phyloP scores from a whole-genome alignment of 2,797 vertebrate species.

The Pogonophryne albipinna region DNA sequence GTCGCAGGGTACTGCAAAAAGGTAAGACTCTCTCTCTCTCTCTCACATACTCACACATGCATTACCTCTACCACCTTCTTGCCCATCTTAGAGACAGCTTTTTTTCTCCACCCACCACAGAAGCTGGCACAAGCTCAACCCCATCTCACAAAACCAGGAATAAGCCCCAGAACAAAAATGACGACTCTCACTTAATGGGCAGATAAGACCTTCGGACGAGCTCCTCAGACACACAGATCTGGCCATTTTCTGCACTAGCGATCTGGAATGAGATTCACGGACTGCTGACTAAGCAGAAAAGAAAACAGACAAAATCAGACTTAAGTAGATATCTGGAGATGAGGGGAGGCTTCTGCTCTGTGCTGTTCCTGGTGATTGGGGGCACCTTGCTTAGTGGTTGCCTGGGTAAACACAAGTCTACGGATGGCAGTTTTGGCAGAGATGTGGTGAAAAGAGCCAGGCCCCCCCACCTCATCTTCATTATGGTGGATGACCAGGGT shows the following conservation, averaged over 20 bases:
- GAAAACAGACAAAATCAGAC: constrained; percentile 27
- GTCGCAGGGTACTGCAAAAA: constrained; percentile 71
- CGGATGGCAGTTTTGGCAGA: constrained; percentile 42
- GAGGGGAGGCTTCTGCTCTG: constrained; percentile 67
- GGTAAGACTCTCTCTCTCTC: constrained; percentile 23
- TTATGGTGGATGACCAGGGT: constrained; percentile 96
- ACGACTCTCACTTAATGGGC: constrained; percentile 31
- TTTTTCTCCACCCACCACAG: constrained; percentile 52
- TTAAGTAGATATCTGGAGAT: constrained; percentile 55
- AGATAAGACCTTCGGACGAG: constrained; percentile 36
- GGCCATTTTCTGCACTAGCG: constrained; percentile 17
- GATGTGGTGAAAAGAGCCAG: constrained; percentile 8
- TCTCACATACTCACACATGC: constrained; percentile 7
- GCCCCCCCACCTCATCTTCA: constrained; percentile 92
- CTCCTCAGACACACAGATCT: constrained; percentile 30
- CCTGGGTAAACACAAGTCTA: constrained; percentile 54
- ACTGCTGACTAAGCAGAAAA: constrained; percentile 31
- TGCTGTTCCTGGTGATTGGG: constrained; percentile 78
- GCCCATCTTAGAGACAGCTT: constrained; percentile 33
- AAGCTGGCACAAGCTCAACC: constrained; percentile 36
- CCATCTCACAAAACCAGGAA: constrained; percentile 36
- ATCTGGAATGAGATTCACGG: constrained; percentile 25
- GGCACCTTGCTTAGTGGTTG: constrained; percentile 82
- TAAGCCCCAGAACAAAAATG: constrained; percentile 31
- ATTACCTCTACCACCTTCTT: constrained; percentile 34